Evolutionary conservation across 2,113 vertebrate species (phyloP).

Genomic region (Syngnathus typhle): DNA sequence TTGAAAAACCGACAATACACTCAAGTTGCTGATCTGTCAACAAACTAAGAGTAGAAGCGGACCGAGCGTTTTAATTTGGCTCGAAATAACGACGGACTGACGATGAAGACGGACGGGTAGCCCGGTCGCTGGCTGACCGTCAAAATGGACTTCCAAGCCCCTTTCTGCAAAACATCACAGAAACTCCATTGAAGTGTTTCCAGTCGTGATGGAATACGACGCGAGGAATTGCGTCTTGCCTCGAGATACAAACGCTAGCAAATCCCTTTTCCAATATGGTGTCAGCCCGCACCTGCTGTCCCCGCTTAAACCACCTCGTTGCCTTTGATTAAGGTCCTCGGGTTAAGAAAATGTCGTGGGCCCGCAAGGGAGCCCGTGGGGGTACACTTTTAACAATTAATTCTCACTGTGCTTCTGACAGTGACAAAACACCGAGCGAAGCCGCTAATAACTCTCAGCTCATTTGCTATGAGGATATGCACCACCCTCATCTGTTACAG

Average conservation of each 20-base stretch:
- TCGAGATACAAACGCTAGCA: neutral
- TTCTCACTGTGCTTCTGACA: slow-evolving; percentile 72
- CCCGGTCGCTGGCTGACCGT: too few relatives aligned
- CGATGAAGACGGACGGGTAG: too few relatives aligned
- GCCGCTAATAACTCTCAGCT: slow-evolving; percentile 70
- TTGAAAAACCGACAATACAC: too few relatives aligned
- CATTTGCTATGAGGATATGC: slow-evolving; percentile 74
- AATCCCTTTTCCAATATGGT: slow-evolving; percentile 53
- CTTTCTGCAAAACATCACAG: too few relatives aligned
- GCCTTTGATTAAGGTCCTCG: slow-evolving; percentile 80
- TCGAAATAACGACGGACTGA: too few relatives aligned
- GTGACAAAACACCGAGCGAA: slow-evolving; percentile 74
- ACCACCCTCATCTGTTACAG: slow-evolving; percentile 47
- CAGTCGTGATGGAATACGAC: slow-evolving; percentile 2
- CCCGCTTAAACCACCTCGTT: slow-evolving; percentile 53
- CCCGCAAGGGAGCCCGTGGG: slow-evolving; percentile 64
- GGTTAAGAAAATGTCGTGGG: slow-evolving; percentile 84
- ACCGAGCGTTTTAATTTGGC: too few relatives aligned
- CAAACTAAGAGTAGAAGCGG: too few relatives aligned
- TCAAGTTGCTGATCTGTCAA: too few relatives aligned
- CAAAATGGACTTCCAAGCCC: too few relatives aligned
- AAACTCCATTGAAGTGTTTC: slow-evolving; percentile 47
- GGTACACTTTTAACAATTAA: slow-evolving; percentile 77
- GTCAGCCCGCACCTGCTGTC: slow-evolving; percentile 47
- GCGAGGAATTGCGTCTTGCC: neutral